Base-by-base conservation (phyloP, 2,888 invertebrate species). In the Campoplex nolae region DNA sequence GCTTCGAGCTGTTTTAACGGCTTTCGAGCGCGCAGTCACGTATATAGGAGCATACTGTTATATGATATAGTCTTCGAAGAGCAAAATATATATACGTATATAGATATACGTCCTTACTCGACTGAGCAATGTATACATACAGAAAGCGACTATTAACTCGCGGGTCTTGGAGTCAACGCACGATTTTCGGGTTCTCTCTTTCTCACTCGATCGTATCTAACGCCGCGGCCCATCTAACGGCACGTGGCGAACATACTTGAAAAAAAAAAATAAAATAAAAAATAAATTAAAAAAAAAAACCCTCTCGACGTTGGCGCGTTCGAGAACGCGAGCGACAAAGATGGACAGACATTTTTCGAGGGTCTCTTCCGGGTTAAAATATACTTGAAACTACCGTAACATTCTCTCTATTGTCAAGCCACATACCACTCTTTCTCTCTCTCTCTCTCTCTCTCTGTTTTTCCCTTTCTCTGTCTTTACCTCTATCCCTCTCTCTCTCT, bases 151-250 rank as follows among this genome's bases (percentile, higher is more conserved):
- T 83, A 76, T 84, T 67, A 80, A 84, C 67, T 75, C 16, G 38
- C 75, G 62, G 56, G 58, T 80, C 76, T 77, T 35, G 62, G 80
- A 88, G 88, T 88, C 87, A 84, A 87, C 75, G 88, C 84, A 81
- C 88, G 87, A 88, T 88, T 88, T 88, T 81, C 16, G 75, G 87
- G 75, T 48, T 81, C 81, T 81, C 74, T 81, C 74, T 8, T 58
- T 54, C 54, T 74, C 80, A 38, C 76, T 80, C 81, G 80, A 81
- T 86, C 74, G 77, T 74, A 78, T 86, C 86, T 86, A 86, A 86
- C 74, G 77, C 84, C 77, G 45, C 45, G 54, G 75, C 75, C 68
- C 77, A 65, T 87, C 85, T 85, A 85, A 85, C 87, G 87, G 85
- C 84, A 83, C 78, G 85, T 85, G 87, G 82, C 70, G 42, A 76